These are phyloP conservation scores for Melanerpes aurifrons DNA, from an alignment of 2,113 vertebrate species.

Conservation along the genomic window DNA sequence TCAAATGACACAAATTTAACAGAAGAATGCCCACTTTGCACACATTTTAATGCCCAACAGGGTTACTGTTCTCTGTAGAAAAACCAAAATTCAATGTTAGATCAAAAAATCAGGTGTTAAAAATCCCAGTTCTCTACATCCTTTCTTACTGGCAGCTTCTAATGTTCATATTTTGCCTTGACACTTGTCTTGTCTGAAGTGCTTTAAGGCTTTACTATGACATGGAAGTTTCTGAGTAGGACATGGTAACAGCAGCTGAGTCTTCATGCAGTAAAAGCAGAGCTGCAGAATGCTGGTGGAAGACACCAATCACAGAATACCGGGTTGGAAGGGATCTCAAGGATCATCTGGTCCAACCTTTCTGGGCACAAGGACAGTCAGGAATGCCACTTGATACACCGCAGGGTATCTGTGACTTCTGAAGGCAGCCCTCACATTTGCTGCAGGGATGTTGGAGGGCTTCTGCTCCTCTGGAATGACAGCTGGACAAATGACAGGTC, in stretches of 20 bases:
- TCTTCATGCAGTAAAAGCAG: neutral
- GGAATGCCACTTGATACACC: neutral
- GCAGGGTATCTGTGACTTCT: neutral
- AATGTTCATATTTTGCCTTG: neutral
- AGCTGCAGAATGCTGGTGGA: neutral
- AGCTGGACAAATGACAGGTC: neutral
- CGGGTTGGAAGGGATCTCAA: neutral
- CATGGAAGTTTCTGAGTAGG: neutral
- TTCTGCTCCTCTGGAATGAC: neutral
- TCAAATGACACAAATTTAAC: neutral
- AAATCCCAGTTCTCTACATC: neutral
- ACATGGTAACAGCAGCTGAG: neutral
- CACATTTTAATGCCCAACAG: neutral
- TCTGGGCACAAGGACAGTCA: neutral
- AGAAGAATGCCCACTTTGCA: neutral
- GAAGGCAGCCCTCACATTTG: neutral
- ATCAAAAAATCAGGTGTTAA: neutral
- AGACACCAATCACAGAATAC: neutral
- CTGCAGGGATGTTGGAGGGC: neutral
- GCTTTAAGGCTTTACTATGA: neutral
- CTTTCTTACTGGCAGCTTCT: neutral
- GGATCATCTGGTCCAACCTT: neutral
- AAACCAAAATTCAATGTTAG: neutral
- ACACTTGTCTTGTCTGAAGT: rapidly evolving
- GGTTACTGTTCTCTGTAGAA: neutral